Base-by-base conservation (phyloP, 2,113 vertebrate species). In the Nipponia nippon region DNA sequence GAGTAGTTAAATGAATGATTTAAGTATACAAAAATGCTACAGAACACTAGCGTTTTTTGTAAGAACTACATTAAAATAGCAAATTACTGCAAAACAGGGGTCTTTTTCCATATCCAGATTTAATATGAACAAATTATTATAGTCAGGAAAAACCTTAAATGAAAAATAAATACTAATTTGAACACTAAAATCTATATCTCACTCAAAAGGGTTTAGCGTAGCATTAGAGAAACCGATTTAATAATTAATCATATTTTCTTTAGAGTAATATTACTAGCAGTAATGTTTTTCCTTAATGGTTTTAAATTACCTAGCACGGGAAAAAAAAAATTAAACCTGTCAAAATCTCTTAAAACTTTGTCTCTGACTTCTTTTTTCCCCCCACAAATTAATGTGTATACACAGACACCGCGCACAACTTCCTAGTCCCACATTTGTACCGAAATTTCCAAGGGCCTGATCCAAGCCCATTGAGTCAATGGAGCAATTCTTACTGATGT, bases 241-340 rank as follows among this genome's bases (percentile, higher is more conserved):
- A 97, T 95, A 90, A 96, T 96, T 95, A 88, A 97, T 91, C 66
- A 47, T 90, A 90, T 94, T 95, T 96, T 95, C 79, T 95, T 96
- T 79, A 95, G 18, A 88, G 52, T 89, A 96, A 59, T 80, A 93
- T 50, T 92, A 91, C 88, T 89, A 94, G 23, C 75, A 94, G 52
- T 88, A 93, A 89, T 71, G 82, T 61, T 96, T 79, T 95, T 80
- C 49, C 66, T 91, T 94, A 84, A 96, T 95, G 91, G 86, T 59
- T 95, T 96, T 96, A 72, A 91, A 94, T 88, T 81, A 93, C 86
- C 65, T 61, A 53, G 76, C 26, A 7, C 27, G 16, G 40, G 40
- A 42, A 42, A 42, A 42, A 40, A 42, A 42, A 42, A 63, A 63
- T 11, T 8, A n/a, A 92, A 95, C 27, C 46, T 42, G 25, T 38